Base-by-base conservation (phyloP, 64 coral and sea anemone genomes). In the Hydrozoanthus tunicans region DNA sequence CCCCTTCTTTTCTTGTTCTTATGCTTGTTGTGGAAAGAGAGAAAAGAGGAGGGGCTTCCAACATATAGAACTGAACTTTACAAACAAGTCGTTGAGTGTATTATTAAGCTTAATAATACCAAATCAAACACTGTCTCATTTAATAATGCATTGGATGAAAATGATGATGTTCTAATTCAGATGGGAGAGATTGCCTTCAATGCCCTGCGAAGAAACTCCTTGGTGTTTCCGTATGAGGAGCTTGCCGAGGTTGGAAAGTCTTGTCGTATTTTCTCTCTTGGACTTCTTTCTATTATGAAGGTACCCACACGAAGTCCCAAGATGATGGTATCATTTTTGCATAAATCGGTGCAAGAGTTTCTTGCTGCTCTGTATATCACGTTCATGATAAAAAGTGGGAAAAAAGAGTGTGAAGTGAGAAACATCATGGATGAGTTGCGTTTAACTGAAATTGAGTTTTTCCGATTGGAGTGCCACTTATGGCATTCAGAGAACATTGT, bases 341-440 rank as follows among this genome's bases (percentile, higher is more conserved):
- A 93, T 20, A 89, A 93, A 20, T 60, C 77, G 3, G 15, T 93
- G 4, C 85, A 93, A 80, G 92, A 93, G 85, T 93, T 93, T 59
- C 85, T 93, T 9, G 85, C 92, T 64, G 92, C 92, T 43, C 54
- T 51, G 54, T 89, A 77, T 65, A 79, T 92, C 14, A 92, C 53
- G 3, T 55, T 52, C 5, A 67, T 89, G 1, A 7, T 89, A 4
- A 1, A 75, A 4, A 89, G 15, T 26, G 0, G 0, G 55, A 52
- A 59, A 20, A 75, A 89, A 59, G 85, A 75, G 81, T 68, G 6
- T 57, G 85, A 59, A 89, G 69, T 89, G 13, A 60, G 20, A 74
- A 0, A 15, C 27, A 3, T 89, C 0, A 74, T 89, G 17, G 69
- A 89, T 75, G 53, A 75, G 12, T 58, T 89, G 13, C 69, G 57